Conservation (phyloP, 2,888 invertebrate species). For the Branchipolynoe longqiensis region DNA sequence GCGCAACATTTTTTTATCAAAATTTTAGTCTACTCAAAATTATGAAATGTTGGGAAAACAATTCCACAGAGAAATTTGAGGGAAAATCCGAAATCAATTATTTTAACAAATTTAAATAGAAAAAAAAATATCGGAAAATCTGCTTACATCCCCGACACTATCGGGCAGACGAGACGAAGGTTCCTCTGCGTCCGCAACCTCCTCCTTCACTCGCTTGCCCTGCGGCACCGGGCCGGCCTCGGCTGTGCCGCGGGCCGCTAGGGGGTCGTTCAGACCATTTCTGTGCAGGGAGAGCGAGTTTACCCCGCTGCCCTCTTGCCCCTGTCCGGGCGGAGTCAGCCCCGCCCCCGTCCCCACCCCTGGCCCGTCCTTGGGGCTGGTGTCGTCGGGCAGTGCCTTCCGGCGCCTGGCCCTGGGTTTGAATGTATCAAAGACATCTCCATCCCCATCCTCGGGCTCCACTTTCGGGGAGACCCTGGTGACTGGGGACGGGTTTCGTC, state of each 20-base stretch:
- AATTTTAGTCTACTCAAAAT: too few species aligned
- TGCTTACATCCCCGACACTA: not conserved
- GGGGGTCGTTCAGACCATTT: too few species aligned
- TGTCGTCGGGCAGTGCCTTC: not conserved
- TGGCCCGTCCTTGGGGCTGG: not conserved
- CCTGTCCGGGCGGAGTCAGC: not conserved
- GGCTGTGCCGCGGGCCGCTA: not conserved
- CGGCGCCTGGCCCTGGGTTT: conserved; percentile 19
- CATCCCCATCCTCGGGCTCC: not conserved
- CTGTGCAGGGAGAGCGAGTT: conserved; percentile 16
- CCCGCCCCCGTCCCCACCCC: too few species aligned
- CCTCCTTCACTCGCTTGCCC: not conserved
- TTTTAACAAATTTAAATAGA: too few species aligned
- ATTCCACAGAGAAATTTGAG: too few species aligned
- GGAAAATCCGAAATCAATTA: too few species aligned
- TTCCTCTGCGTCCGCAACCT: not conserved
- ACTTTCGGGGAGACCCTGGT: not conserved
- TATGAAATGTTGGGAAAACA: too few species aligned
- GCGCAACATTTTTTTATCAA: too few species aligned
- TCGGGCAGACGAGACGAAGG: not conserved
- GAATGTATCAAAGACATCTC: conserved; percentile 27
- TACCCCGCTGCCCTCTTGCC: not conserved
- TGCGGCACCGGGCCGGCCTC: not conserved
- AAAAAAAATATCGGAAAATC: too few species aligned
- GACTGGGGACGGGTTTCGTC: not conserved